Evolutionary conservation across 2,113 vertebrate genomes (phyloP), one percentile per base, ranked within the genome.

Genomic region (Stictonetta naevosa): DNA sequence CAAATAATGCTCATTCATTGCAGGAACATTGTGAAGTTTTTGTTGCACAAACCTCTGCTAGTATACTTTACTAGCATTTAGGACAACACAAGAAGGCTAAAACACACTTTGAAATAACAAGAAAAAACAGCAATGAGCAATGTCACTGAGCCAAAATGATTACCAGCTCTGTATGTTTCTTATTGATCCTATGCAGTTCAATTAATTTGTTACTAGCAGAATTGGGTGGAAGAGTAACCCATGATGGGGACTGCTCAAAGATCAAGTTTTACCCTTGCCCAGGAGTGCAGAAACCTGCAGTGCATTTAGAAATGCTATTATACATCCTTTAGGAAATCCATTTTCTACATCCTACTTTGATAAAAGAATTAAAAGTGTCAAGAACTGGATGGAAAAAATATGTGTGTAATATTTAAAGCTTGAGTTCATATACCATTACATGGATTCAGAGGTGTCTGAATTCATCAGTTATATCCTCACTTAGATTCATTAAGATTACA

Each of bases 401-500:
- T 58, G 88, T 69, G 87, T 31, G 20, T 59, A 64, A 52, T 74
- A 84, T 74, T 93, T 88, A 68, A 93, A 96, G 33, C 79, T 89
- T 84, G 48, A 92, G 92, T 97, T 94, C 73, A 66, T 78, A 80
- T 36, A 60, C 33, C 63, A 85, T 91, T 76, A 82, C 59, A 69
- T 33, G 62, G 78, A 73, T 84, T 85, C 79, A 77, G 67, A 95
- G 82, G 81, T 90, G 88, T 66, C 94, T 84, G 42, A 85, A 92
- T 83, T 82, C n/a, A 95, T 96, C 77, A 94, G 80, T 80, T 91
- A 85, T 52, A 81, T n/a, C 79, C 78, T 93, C 83, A 84, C 80
- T 95, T 83, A 77, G 68, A 86, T 79, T 92, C 85, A 88, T 95
- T 94, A 93, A 76, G 72, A 88, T 94, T 76, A 93, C 58, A 94